phyloP scores from a whole-genome alignment of 2,888 invertebrate genomes.

The Lucinisca nassula region DNA sequence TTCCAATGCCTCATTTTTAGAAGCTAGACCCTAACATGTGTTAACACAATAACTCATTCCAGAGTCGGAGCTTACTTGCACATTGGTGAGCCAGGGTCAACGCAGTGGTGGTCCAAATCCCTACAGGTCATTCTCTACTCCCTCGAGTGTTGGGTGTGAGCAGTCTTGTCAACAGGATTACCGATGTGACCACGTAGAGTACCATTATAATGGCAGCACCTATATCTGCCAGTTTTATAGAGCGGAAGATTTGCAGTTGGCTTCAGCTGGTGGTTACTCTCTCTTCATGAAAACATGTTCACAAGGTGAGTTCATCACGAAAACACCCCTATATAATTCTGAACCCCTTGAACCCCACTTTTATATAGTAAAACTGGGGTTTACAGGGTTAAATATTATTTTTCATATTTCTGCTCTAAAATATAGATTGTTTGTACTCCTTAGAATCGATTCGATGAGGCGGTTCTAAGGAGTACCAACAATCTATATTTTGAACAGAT shows the following conservation, averaged over 20 bases:
- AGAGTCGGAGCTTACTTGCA: not conserved
- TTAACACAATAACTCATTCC: no score
- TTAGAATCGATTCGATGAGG: no score
- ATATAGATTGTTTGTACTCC: no score
- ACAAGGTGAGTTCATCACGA: not conserved
- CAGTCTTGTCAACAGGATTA: not conserved
- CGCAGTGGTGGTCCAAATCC: not conserved
- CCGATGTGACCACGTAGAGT: not conserved
- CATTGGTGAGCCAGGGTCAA: not conserved
- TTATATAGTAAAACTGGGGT: no score
- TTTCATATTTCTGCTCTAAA: no score
- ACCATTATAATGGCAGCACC: not conserved
- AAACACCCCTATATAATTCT: no score
- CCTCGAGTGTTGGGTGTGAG: not conserved
- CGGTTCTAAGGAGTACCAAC: no score
- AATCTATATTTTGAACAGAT: no score
- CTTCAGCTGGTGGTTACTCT: not conserved
- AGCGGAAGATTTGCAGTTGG: not conserved
- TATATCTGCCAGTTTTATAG: not conserved
- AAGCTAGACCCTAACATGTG: no score
- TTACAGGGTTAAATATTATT: no score
- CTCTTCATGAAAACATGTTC: not conserved
- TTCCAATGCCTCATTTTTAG: no score
- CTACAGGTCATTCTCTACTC: not conserved
- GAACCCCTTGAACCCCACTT: no score